Base-by-base conservation (phyloP, 1,140 invertebrate genomes). In the Wasmannia auropunctata region DNA sequence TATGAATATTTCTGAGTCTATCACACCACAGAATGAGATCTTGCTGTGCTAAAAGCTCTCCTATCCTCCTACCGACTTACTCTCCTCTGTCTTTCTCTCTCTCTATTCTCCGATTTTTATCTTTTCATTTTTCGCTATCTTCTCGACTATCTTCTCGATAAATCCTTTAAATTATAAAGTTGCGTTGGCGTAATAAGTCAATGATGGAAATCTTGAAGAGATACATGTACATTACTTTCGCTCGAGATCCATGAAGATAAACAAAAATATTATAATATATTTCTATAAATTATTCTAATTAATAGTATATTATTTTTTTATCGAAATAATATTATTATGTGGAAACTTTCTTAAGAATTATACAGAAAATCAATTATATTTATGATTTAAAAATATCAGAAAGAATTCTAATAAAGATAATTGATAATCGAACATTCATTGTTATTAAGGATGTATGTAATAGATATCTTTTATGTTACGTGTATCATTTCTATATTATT, bases 1-100 rank as follows among this genome's bases (percentile, higher is more conserved):
- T 69, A 83, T 16, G 49, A 88, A 72, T 86, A 77, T 88, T 89
- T 86, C 40, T 37, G 5, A 70, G 31, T 88, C 34, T 58, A 81
- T 88, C 31, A 74, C 22, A 4, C 16, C 0, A 37, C 28, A 46
- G 28, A 80, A 81, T 81, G 25, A 88, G 49, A 60, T 85, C 63
- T 19, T 49, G n/a, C 43, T 1, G 31, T 28, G 0, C 8, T 1
- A 16, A 63, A 54, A 80, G 14, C 54, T 84, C 22, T 31, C 3
- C 8, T 11, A 4, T 19, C 25, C 10, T 49, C 3, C 19, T 22
- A 43, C 5, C 11, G 19, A 77, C 14, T 11, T 63, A 19, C 19
- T 11, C 0, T 2, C n/a, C n/a, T n/a, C n/a, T n/a, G n/a, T n/a
- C n/a, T n/a, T n/a, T n/a, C n/a, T n/a, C n/a, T n/a, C n/a, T n/a